These are phyloP conservation scores for Luidia sarsii DNA, from an alignment of 53 echinoderm and acorn worm species.

Conservation along the genomic window DNA sequence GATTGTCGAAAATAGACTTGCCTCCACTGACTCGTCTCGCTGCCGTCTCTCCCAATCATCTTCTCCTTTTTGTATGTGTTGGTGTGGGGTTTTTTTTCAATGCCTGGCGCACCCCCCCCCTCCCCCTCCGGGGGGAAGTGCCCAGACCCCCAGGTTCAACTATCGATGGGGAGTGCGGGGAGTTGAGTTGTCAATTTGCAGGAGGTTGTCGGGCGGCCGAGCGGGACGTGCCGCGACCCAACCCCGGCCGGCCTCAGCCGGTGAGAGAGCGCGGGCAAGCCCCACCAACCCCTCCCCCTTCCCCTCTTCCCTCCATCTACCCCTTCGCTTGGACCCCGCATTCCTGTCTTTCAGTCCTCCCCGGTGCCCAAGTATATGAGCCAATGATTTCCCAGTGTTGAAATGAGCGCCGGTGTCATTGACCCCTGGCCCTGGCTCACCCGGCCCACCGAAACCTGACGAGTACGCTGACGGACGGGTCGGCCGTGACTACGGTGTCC, in stretches of 20 bases:
- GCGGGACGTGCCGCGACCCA: not conserved
- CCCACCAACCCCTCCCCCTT: not conserved
- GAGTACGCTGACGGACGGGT: constrained; percentile 33
- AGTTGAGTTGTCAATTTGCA: not conserved
- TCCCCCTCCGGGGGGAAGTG: too few species aligned
- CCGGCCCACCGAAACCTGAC: constrained; percentile 52
- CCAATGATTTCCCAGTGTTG: constrained; percentile 55
- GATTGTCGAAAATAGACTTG: too few species aligned
- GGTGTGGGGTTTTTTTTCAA: too few species aligned
- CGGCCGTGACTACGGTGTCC: not conserved
- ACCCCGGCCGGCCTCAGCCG: not conserved
- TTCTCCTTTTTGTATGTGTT: too few species aligned
- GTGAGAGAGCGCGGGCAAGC: not conserved
- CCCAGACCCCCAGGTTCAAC: not conserved
- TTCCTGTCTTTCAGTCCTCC: constrained; percentile 47
- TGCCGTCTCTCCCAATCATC: too few species aligned
- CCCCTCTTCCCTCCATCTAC: not conserved
- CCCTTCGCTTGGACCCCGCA: constrained; percentile 8
- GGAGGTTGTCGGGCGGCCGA: not conserved
- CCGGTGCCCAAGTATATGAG: constrained; percentile 34
- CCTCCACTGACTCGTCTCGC: too few species aligned
- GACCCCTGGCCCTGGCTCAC: constrained; percentile 40
- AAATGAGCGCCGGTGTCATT: constrained; percentile 52
- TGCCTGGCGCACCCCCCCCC: too few species aligned
- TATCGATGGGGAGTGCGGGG: not conserved